Conservation (phyloP, 1,140 invertebrate genomes). For the Euura saliciscinereae region DNA sequence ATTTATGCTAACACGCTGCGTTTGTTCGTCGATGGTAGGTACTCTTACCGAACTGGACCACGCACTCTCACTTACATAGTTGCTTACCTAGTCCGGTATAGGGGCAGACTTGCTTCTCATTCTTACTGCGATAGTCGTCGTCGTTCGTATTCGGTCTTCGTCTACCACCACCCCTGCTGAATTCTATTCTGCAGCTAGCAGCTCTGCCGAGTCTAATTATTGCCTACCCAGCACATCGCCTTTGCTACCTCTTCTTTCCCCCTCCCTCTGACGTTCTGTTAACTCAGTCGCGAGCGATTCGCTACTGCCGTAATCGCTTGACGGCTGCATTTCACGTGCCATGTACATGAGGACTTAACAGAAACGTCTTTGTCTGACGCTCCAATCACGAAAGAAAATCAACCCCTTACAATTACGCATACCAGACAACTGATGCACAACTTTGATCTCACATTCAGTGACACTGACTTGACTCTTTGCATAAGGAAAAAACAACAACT, state of each 20-base stretch:
- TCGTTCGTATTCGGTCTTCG: background rate
- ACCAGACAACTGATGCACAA: no score
- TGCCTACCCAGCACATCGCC: background rate
- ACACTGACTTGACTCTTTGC: no score
- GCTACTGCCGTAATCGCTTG: background rate
- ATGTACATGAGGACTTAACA: no score
- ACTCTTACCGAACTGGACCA: background rate
- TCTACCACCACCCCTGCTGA: background rate
- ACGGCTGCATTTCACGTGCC: background rate
- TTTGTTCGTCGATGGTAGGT: conserved; percentile 47
- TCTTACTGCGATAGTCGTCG: background rate
- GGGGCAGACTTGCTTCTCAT: background rate
- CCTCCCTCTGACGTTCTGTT: background rate
- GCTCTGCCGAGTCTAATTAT: conserved; percentile 2
- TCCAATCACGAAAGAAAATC: no score
- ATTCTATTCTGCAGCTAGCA: background rate
- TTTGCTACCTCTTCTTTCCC: background rate
- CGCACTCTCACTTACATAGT: background rate
- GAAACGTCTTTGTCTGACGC: no score
- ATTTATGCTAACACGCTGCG: conserved; percentile 60
- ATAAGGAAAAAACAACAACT: no score
- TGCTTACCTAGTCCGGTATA: background rate
- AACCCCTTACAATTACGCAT: no score
- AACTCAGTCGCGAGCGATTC: background rate
- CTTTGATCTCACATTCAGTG: no score